These are phyloP conservation scores for Cryptocephalus primarius DNA, from an alignment of 2,888 invertebrate genomes.

Conservation along the genomic window DNA sequence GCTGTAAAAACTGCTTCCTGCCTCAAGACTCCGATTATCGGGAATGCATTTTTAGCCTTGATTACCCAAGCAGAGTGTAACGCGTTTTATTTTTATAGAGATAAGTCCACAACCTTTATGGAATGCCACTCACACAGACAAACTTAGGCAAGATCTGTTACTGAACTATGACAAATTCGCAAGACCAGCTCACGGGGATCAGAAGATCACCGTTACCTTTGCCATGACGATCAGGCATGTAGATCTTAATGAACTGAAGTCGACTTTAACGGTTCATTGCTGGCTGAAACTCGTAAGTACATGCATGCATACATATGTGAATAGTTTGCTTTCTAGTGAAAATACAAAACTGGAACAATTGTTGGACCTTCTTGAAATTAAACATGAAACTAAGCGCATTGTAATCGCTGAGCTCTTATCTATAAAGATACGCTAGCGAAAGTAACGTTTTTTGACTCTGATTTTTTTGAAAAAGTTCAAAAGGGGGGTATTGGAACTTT, in stretches of 20 bases:
- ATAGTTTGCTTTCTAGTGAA: neutral
- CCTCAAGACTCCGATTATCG: too few species aligned
- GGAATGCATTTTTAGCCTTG: too few species aligned
- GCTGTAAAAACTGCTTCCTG: too few species aligned
- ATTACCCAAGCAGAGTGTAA: too few species aligned
- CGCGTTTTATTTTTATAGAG: constrained; percentile 13
- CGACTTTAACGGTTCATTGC: constrained; percentile 47
- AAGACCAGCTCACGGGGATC: constrained; percentile 42
- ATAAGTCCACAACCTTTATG: constrained; percentile 37
- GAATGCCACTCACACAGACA: constrained; percentile 47
- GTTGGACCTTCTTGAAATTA: too few species aligned
- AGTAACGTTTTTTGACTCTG: too few species aligned
- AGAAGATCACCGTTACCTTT: constrained; percentile 41
- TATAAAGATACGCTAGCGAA: too few species aligned
- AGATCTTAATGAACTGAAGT: constrained; percentile 52
- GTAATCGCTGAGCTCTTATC: too few species aligned
- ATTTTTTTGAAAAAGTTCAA: too few species aligned
- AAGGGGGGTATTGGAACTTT: too few species aligned
- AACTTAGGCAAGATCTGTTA: constrained; percentile 45
- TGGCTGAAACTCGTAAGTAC: constrained; percentile 52
- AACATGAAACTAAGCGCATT: too few species aligned
- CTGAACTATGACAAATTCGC: constrained; percentile 46
- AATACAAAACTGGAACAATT: too few species aligned
- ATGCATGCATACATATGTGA: neutral
- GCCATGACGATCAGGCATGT: constrained; percentile 52